Evolutionary conservation across 2,797 vertebrate genomes (phyloP).

Genomic region (Babyrousa celebensis): DNA sequence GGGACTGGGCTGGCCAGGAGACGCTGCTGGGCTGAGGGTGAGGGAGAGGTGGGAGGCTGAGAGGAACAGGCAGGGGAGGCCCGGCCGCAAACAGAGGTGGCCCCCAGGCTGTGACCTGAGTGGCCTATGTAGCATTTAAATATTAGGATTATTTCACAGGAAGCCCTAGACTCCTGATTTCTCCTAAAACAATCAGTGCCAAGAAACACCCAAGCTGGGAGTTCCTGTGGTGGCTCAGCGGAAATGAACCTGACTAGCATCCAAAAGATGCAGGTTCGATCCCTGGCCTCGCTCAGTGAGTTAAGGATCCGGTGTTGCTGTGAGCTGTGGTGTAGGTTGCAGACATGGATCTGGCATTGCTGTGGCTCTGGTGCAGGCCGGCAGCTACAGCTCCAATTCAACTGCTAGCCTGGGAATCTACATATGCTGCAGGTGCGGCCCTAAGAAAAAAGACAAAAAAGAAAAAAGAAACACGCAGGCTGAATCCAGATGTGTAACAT

Average conservation of each 20-base stretch:
- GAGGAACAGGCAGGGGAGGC: not conserved
- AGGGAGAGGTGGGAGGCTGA: accelerated
- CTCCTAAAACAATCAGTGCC: not conserved
- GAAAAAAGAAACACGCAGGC: not conserved
- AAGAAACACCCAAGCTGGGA: not conserved
- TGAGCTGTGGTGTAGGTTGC: too few species aligned
- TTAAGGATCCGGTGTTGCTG: too few species aligned
- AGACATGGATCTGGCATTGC: too few species aligned
- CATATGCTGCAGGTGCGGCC: too few species aligned
- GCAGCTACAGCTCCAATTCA: too few species aligned
- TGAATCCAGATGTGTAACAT: not conserved
- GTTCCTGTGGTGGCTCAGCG: too few species aligned
- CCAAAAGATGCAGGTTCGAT: too few species aligned
- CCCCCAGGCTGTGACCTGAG: not conserved
- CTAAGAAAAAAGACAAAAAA: too few species aligned
- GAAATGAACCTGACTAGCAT: too few species aligned
- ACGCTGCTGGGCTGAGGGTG: not conserved
- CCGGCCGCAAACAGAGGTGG: not conserved
- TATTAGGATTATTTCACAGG: not conserved
- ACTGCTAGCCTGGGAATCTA: too few species aligned
- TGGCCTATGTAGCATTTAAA: not conserved
- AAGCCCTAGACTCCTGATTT: not conserved
- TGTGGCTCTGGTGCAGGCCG: too few species aligned
- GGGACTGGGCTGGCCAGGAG: not conserved
- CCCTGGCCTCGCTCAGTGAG: too few species aligned